These are phyloP conservation scores for Columbina picui DNA, from an alignment of 2,113 vertebrate genomes.

Conservation along the genomic window DNA sequence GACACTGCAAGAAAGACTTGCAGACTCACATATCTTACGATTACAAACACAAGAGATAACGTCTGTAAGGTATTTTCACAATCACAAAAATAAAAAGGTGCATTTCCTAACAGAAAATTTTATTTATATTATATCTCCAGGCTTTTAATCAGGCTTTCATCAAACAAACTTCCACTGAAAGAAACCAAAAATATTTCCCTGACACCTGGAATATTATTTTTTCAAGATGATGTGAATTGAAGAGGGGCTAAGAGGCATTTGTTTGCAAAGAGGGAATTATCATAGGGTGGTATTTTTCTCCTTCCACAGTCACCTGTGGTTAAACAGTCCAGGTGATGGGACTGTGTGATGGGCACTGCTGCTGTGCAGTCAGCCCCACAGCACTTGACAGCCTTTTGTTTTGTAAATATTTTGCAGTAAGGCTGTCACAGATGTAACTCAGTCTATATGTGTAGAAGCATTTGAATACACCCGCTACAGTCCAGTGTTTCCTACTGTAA, in stretches of 20 bases:
- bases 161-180: not conserved
- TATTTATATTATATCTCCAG: not conserved
- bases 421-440: not conserved
- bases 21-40: not conserved
- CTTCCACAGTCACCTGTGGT: not conserved
- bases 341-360: not conserved
- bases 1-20: not conserved
- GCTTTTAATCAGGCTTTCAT: not conserved
- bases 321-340: not conserved
- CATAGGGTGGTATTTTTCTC: not conserved
- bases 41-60: accelerated
- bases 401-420: not conserved
- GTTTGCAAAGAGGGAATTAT: not conserved
- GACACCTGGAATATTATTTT: not conserved
- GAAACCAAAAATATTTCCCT: not conserved
- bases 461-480: not conserved
- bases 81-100: not conserved
- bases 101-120: not conserved
- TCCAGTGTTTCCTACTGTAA: not conserved
- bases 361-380: not conserved
- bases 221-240: not conserved
- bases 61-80: not conserved
- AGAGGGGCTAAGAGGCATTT: not conserved
- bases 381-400: not conserved
- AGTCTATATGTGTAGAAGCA: not conserved